Evolutionary conservation across 2,113 vertebrate species (phyloP).

Genomic region (Sinocyclocheilus anophthalmus): DNA sequence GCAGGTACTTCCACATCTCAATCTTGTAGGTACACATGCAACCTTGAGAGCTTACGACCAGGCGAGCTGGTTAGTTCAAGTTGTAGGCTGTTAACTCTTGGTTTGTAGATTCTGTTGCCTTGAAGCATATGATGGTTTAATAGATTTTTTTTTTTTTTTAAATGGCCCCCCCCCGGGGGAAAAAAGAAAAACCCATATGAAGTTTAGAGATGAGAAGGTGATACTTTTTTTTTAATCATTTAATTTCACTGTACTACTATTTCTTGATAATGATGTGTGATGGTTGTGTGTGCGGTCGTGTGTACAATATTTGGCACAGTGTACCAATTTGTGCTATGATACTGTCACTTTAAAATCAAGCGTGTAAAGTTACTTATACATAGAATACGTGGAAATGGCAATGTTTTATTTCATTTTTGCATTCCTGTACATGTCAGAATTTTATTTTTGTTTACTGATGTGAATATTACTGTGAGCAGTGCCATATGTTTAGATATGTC

Average conservation of each 20-base stretch:
- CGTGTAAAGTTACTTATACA: slow-evolving; percentile 68
- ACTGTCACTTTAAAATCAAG: slow-evolving; percentile 81
- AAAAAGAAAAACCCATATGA: no score
- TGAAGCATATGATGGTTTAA: slow-evolving; percentile 40
- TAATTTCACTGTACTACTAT: slow-evolving; percentile 56
- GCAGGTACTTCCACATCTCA: slow-evolving; percentile 52
- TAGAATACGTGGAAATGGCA: slow-evolving; percentile 58
- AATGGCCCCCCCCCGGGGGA: no score
- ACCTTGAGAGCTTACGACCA: background rate
- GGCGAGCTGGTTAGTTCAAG: background rate
- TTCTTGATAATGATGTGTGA: slow-evolving; percentile 58
- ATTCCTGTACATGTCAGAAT: slow-evolving; percentile 73
- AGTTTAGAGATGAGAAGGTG: slow-evolving; percentile 5
- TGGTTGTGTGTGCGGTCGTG: slow-evolving; percentile 31
- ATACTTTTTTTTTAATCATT: slow-evolving; percentile 10
- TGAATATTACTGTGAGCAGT: slow-evolving; percentile 77
- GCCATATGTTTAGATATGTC: slow-evolving; percentile 70
- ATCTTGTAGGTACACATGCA: slow-evolving; percentile 50
- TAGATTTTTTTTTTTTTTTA: slow-evolving; percentile 43
- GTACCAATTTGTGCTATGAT: slow-evolving; percentile 74
- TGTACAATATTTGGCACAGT: slow-evolving; percentile 61
- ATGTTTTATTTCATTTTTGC: slow-evolving; percentile 69
- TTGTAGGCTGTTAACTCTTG: background rate
- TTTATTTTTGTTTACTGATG: slow-evolving; percentile 70
- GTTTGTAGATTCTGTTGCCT: slow-evolving; percentile 35